Evolutionary conservation across 2,888 invertebrate species (phyloP).

Genomic region (Nipponacmea schrenckii): DNA sequence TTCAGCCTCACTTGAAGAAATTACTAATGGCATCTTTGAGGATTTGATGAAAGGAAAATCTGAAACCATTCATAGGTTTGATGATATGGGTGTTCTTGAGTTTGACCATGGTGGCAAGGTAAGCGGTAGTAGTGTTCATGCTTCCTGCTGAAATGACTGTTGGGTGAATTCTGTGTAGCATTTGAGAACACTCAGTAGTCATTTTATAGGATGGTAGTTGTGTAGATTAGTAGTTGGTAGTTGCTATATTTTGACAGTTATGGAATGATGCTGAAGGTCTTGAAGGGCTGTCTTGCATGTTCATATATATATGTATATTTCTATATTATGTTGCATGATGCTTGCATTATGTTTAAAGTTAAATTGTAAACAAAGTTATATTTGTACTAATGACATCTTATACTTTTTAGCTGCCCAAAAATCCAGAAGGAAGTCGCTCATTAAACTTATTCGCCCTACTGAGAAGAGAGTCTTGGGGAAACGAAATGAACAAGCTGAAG

Average conservation of each 20-base stretch:
- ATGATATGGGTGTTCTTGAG: constrained; percentile 63
- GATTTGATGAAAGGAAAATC: constrained; percentile 58
- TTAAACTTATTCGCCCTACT: constrained; percentile 55
- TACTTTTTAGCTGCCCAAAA: constrained; percentile 37
- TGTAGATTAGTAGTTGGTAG: constrained; percentile 11
- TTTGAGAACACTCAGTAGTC: constrained; percentile 11
- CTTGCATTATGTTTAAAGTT: no score
- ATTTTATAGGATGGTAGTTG: constrained; percentile 19
- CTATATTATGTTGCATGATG: no score
- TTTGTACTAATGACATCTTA: not conserved
- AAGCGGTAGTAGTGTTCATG: constrained; percentile 27
- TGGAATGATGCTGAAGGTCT: no score
- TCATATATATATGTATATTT: no score
- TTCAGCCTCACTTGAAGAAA: constrained; percentile 47
- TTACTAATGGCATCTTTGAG: constrained; percentile 61
- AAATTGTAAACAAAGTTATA: not conserved
- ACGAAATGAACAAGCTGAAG: constrained; percentile 42
- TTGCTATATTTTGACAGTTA: not conserved
- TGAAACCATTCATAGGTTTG: constrained; percentile 57
- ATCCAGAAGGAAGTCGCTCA: constrained; percentile 46
- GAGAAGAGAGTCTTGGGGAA: constrained; percentile 52
- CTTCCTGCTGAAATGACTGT: no score
- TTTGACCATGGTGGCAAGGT: constrained; percentile 49
- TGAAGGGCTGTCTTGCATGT: no score
- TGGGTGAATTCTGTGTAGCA: no score